These are phyloP conservation scores for Clarias pachynema DNA, from an alignment of 2,797 vertebrate genomes.

Conservation along the genomic window DNA sequence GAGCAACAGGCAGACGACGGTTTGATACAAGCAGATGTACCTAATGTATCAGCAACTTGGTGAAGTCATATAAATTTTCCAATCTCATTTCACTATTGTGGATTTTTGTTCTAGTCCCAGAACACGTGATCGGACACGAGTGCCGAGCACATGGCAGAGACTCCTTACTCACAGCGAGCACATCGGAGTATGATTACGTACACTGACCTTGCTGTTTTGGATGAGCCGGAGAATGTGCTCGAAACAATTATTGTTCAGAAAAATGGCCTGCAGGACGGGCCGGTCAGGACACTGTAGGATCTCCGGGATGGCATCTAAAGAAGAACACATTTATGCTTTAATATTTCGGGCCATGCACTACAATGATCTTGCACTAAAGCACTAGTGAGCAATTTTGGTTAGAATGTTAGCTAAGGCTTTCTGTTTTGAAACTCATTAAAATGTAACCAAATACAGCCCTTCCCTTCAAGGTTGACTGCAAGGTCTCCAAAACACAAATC, in stretches of 20 bases:
- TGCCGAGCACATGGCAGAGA: background rate
- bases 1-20: background rate
- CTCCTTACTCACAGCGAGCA: background rate
- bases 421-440: slow-evolving; percentile 27
- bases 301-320: slow-evolving; percentile 86
- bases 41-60: background rate
- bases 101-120: background rate
- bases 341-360: background rate
- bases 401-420: background rate
- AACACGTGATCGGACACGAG: background rate
- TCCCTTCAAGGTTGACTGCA: background rate
- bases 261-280: slow-evolving; percentile 90
- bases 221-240: slow-evolving; percentile 95
- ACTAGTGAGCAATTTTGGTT: background rate
- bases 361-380: background rate
- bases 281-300: slow-evolving; percentile 92
- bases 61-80: background rate
- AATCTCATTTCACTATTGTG: background rate
- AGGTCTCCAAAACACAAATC: slow-evolving; percentile 4
- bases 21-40: background rate
- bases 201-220: slow-evolving; percentile 95
- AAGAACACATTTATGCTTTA: slow-evolving; percentile 31
- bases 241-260: slow-evolving; percentile 98
- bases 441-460: slow-evolving; percentile 20
- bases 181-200: background rate